Base-by-base conservation (phyloP, 2,888 invertebrate species). In the Cephus spinipes region DNA sequence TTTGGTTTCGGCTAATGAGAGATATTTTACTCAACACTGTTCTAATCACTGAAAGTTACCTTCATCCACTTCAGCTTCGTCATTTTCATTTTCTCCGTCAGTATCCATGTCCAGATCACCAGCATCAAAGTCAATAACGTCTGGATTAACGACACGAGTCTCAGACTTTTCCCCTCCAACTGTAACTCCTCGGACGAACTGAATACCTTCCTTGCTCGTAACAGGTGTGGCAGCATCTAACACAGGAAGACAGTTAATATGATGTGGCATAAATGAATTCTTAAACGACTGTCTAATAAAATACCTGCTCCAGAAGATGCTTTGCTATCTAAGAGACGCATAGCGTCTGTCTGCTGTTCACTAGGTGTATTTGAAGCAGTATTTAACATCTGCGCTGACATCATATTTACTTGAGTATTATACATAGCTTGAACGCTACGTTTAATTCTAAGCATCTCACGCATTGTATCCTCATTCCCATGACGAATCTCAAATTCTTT, bases 381-480 rank as follows among this genome's bases (percentile, higher is more conserved):
- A 86, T 96, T 97, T 85, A 98, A 93, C 96, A 99, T 98, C 92
- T 99, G 99, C 0, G 98, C 98, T 23, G 98, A 97, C 98, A 99
- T 99, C 96, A 98, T 99, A 91, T 99, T 99, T n/a, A 95, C 95
- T 93, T 99, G 98, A 1, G 99, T 99, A 91, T 99, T 99, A 91
- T 98, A 99, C 87, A 97, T 97, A 6, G 99, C 99, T 92, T 99
- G 98, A 0, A 99, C 97, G 89, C 98, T 98, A 85, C 99, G 95
- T 92, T 99, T 98, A 82, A 99, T 98, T 87, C 99, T 94, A 85
- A 99, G 93, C 99, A 99, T 99, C 93, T 99, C 99, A 73, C 99
- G 94, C 95, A 99, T 98, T 0, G 99, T 99, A 89, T 99, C 99
- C 92, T 99, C 99, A 92, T 99, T 99, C 30, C 99, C 99, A 92